Evolutionary conservation across 92 coral and sea anemone genomes (phyloP).

Genomic region (Phymanthus crucifer): DNA sequence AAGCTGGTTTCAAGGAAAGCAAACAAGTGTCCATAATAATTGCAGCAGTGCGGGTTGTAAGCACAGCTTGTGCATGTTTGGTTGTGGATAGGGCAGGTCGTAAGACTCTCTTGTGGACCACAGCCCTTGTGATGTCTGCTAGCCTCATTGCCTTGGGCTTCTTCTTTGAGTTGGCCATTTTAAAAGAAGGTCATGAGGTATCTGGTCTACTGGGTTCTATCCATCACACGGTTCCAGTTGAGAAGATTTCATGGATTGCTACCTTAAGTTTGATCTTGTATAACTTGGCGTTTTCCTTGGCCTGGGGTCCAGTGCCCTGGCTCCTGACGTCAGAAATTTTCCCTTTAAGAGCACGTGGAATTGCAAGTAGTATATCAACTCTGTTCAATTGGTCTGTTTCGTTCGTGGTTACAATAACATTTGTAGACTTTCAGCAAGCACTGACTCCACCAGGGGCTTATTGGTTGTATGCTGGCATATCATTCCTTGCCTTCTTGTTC

Average conservation of each 20-base stretch:
- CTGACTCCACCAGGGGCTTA: constrained; percentile 65
- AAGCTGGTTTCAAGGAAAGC: constrained; percentile 70
- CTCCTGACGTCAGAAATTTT: constrained; percentile 82
- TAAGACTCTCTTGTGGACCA: constrained; percentile 69
- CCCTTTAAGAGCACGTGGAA: constrained; percentile 78
- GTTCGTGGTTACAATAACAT: constrained; percentile 73
- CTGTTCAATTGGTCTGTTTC: constrained; percentile 57
- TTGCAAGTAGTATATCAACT: constrained; percentile 67
- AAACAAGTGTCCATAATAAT: constrained; percentile 69
- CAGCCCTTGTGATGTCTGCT: constrained; percentile 61
- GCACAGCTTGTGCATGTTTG: constrained; percentile 60
- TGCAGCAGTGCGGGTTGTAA: constrained; percentile 65
- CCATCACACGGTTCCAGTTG: constrained; percentile 28
- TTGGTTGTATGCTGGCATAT: constrained; percentile 79
- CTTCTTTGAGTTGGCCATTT: constrained; percentile 62
- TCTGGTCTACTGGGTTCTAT: constrained; percentile 11
- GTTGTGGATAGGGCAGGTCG: constrained; percentile 85
- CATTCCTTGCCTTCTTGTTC: constrained; percentile 56
- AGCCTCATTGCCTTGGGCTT: constrained; percentile 67
- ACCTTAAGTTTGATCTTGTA: constrained; percentile 53
- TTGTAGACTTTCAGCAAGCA: constrained; percentile 44
- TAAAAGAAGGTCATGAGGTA: constrained; percentile 14
- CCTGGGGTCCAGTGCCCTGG: constrained; percentile 97
- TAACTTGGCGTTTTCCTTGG: constrained; percentile 57
- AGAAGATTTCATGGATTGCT: constrained; percentile 63